A percentile compares a stretch with the other conserved stretches of the same genome.
phyloP scores from a whole-genome alignment of 2,113 vertebrate species.

The Bothrops jararaca region DNA sequence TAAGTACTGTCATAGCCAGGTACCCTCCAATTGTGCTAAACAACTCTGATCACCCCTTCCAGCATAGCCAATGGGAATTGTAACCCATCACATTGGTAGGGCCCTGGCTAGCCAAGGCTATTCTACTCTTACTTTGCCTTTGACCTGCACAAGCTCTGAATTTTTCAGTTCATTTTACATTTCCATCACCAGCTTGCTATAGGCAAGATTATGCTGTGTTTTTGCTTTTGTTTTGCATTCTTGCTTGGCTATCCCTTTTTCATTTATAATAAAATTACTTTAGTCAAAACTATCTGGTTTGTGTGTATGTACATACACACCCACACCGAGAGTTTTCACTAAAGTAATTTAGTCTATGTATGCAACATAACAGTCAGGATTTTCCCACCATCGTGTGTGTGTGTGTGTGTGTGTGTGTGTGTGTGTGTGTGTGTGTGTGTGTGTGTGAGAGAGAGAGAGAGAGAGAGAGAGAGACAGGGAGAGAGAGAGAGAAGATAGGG shows the following conservation, averaged over 20 bases:
- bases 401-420: not conserved
- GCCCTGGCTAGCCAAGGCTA: not conserved
- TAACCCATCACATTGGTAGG: not conserved
- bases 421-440: too few relatives aligned
- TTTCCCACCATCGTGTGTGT: not conserved
- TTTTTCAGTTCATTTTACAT: not conserved
- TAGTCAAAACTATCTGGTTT: not conserved
- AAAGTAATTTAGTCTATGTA: not conserved
- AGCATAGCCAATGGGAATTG: not conserved
- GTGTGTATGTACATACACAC: not conserved
- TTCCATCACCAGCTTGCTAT: not conserved
- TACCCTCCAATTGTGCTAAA: not conserved
- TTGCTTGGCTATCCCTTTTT: not conserved
- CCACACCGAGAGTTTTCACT: not conserved
- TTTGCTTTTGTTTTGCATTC: not conserved
- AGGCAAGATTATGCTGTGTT: not conserved
- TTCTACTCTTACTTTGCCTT: not conserved
- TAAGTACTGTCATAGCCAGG: not conserved
- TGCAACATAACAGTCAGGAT: not conserved
- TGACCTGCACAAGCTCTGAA: not conserved
- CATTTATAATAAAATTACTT: conserved; percentile 29
- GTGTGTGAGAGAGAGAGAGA: too few relatives aligned
- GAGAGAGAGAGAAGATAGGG: not conserved
- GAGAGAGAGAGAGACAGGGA: not conserved
- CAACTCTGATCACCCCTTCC: not conserved